A percentile compares a stretch with the other conserved stretches of the same genome.
Evolutionary conservation across 2,113 vertebrate species (phyloP).

Genomic region (Chionis minor): DNA sequence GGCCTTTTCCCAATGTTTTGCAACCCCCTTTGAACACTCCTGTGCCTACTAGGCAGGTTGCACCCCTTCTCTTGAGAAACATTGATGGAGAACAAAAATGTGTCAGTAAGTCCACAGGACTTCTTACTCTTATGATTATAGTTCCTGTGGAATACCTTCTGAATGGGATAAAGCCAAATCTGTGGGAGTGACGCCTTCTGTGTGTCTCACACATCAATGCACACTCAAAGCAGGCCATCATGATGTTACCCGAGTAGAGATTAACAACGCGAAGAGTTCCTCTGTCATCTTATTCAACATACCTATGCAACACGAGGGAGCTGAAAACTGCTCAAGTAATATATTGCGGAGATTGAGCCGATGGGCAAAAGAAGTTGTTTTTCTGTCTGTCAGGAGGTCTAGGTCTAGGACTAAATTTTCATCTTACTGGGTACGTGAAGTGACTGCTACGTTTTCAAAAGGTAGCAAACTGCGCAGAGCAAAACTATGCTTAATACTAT

Average conservation of each 20-base stretch:
- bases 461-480: not conserved
- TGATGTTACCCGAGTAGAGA: not conserved
- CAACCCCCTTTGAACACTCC: not conserved
- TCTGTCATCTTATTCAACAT: not conserved
- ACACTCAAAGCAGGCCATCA: rapidly evolving
- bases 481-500: not conserved
- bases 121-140: not conserved
- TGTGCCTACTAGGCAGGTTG: not conserved
- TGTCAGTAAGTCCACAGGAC: not conserved
- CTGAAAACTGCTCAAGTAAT: not conserved
- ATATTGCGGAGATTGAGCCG: not conserved
- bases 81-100: not conserved
- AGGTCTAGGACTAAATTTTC: not conserved
- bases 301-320: not conserved
- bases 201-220: rapidly evolving
- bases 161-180: not conserved
- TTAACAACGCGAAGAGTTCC: not conserved
- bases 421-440: not conserved
- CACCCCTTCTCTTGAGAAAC: not conserved
- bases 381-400: not conserved
- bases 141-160: not conserved
- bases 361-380: not conserved
- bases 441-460: not conserved
- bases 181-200: not conserved
- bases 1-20: not conserved